phyloP scores from a whole-genome alignment of 2,888 invertebrate genomes.

The Drosophila putrida region DNA sequence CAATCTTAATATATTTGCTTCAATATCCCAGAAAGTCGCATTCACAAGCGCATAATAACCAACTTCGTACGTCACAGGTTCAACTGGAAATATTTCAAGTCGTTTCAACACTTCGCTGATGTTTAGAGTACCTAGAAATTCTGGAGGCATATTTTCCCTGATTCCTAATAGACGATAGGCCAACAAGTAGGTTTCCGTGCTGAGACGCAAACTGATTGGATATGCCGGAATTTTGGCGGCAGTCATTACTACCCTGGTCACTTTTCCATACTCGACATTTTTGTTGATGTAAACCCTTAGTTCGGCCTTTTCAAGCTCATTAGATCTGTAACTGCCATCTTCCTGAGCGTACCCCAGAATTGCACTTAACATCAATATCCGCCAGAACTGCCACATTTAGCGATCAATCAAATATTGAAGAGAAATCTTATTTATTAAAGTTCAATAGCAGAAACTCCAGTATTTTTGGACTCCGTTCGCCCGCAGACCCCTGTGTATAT shows the following conservation, averaged over 20 bases:
- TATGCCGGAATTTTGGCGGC: slow-evolving; percentile 1
- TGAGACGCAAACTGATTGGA: slow-evolving; percentile 9
- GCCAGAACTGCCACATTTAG: slow-evolving; percentile 22
- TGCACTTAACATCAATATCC: not conserved
- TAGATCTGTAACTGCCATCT: accelerated
- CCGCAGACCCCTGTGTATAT: not conserved
- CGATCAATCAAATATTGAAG: not conserved
- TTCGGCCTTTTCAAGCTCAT: not conserved
- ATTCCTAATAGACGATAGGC: slow-evolving; percentile 3
- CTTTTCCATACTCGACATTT: not conserved
- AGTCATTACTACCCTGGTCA: slow-evolving; percentile 14
- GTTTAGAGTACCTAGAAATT: accelerated
- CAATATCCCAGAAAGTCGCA: slow-evolving; percentile 35
- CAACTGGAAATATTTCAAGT: not conserved
- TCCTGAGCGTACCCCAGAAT: not conserved
- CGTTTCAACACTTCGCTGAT: not conserved
- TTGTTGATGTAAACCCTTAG: slow-evolving; percentile 7
- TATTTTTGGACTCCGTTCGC: not conserved
- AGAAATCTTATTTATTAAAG: slow-evolving; percentile 2
- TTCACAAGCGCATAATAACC: slow-evolving; percentile 12
- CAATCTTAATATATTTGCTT: not conserved
- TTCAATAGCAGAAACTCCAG: not conserved
- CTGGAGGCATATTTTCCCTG: not conserved
- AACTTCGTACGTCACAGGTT: not conserved
- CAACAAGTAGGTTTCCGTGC: slow-evolving; percentile 28